Base-by-base conservation (phyloP, 2,797 vertebrate species). In the Acanthurus lineatus region DNA sequence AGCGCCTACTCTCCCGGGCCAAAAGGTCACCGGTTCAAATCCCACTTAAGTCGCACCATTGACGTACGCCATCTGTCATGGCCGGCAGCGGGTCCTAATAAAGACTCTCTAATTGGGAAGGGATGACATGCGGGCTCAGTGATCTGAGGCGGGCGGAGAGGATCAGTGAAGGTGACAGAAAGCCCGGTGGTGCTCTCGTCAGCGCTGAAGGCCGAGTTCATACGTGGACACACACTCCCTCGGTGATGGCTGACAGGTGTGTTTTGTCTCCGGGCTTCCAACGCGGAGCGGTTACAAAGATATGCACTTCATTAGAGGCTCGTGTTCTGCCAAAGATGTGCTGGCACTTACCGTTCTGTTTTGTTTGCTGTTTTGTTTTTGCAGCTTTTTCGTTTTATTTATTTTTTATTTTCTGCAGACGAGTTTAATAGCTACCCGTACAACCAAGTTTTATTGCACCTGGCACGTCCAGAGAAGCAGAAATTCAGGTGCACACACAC, bases 31-130 rank as follows among this genome's bases (percentile, higher is more conserved):
- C 2, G 63, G 90, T 93, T 93, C 81, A 94, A 93, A 94, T 93
- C 92, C 88, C 83, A 90, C 88, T 92, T 93, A 93, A 91, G 87
- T 86, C 86, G 63, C 73, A 65, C 56, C 85, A 90, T 40, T 94
- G 92, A 94, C 88, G 77, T 90, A 90, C 51, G 25, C 91, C 91
- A 84, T 94, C 94, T 95, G 93, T 95, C 94, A 92, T 85, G 86
- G 83, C 83, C 67, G 48, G 61, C 82, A 74, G 84, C 51, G 49
- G 51, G 79, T 80, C 84, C 86, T 92, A 88, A 93, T 94, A 93
- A 94, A 91, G 89, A 73, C 81, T 61, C 73, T 86, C 76, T 95
- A 93, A 94, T 94, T 93, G 87, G 84, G 85, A 94, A 90, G 93
- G 87, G 90, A 92, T 94, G 92, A 94, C 92, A 93, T 92, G 91